Percentiles rank a stretch among this genome's conserved stretches.
Conservation (phyloP, 2,113 vertebrate genomes). For the Tamias sibiricus region DNA sequence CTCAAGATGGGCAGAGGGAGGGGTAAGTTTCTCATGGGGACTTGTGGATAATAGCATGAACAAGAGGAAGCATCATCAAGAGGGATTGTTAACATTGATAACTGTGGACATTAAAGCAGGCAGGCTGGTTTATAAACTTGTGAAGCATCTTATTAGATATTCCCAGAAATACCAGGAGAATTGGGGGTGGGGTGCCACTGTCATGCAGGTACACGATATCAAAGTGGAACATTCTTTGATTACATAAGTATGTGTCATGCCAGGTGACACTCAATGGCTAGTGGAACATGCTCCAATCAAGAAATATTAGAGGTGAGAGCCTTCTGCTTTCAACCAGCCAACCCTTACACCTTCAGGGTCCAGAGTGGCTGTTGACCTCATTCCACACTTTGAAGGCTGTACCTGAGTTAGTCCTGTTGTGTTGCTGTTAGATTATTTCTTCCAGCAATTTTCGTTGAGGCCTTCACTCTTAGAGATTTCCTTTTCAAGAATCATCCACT, state of each 20-base stretch:
- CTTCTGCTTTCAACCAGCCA: neutral
- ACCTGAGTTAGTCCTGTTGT: neutral
- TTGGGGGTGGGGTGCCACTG: no score
- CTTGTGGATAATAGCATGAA: neutral
- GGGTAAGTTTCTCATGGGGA: neutral
- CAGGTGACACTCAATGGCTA: neutral
- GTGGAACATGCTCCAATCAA: neutral
- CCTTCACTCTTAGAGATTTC: conserved; percentile 21
- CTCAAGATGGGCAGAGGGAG: neutral
- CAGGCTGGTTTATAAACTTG: neutral
- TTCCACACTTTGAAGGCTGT: neutral
- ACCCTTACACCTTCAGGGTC: neutral
- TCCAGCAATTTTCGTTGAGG: neutral
- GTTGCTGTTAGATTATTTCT: conserved; percentile 44
- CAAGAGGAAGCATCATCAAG: neutral
- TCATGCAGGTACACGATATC: neutral
- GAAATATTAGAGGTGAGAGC: neutral
- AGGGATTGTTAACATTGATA: neutral
- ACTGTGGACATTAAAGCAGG: neutral
- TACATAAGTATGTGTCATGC: neutral
- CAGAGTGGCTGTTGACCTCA: neutral
- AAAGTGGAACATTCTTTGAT: neutral
- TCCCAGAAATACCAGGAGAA: neutral
- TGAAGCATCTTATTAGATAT: neutral
- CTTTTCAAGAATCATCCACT: conserved; percentile 5